These are phyloP conservation scores for Anguilla rostrata DNA, from an alignment of 2,113 vertebrate genomes.

Conservation along the genomic window DNA sequence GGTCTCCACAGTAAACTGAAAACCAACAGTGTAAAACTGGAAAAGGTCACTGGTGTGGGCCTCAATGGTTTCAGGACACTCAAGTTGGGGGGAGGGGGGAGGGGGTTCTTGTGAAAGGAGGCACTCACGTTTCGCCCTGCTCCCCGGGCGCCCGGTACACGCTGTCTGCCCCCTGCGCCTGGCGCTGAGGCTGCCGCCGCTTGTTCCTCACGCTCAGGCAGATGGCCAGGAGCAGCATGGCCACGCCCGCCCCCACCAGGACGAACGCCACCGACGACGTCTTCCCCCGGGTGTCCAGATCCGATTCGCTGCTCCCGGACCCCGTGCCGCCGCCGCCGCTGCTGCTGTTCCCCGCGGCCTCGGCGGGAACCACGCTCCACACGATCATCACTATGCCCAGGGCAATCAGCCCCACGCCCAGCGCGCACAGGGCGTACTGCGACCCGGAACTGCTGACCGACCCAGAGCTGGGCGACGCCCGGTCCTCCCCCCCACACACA, in stretches of 20 bases:
- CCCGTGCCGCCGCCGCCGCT: slow-evolving; percentile 24
- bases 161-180: slow-evolving; percentile 28
- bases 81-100: background rate
- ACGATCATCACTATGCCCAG: slow-evolving; percentile 94
- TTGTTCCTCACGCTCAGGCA: slow-evolving; percentile 81
- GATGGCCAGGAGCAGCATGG: slow-evolving; percentile 84
- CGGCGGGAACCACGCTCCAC: slow-evolving; percentile 85
- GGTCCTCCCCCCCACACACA: slow-evolving; percentile 48
- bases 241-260: slow-evolving; percentile 76
- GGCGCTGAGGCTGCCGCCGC: slow-evolving; percentile 52
- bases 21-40: background rate
- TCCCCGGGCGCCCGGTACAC: slow-evolving; percentile 32
- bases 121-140: slow-evolving; percentile 56
- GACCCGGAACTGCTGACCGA: slow-evolving; percentile 70
- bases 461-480: slow-evolving; percentile 35
- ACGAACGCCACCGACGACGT: slow-evolving; percentile 88
- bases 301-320: accelerated
- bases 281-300: slow-evolving; percentile 60
- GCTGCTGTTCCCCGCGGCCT: slow-evolving; percentile 55
- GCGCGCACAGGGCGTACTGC: slow-evolving; percentile 89
- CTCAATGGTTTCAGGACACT: too few species aligned
- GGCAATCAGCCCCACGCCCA: slow-evolving; percentile 88
- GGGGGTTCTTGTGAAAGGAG: background rate
- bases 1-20: background rate
- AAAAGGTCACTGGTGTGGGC: background rate